These are phyloP conservation scores for Drosophila sulfurigaster DNA, from an alignment of 1,140 invertebrate species.

Conservation along the genomic window DNA sequence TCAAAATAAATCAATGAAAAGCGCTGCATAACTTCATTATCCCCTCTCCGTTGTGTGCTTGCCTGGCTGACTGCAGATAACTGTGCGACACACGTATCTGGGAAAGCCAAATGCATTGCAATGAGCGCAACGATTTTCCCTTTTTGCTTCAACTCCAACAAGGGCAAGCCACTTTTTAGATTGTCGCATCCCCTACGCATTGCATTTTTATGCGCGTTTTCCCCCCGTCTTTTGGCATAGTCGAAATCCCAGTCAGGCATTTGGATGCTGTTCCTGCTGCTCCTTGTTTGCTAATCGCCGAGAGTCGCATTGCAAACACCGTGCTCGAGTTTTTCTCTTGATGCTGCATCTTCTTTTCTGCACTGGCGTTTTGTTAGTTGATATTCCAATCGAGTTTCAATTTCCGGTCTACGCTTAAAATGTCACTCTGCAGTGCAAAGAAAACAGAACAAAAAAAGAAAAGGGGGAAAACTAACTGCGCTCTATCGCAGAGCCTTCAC, in stretches of 20 bases:
- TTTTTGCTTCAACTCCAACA: conserved; percentile 56
- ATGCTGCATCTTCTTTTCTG: conserved; percentile 8
- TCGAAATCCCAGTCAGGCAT: conserved; percentile 57
- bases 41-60: not conserved
- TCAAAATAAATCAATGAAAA: conserved; percentile 73
- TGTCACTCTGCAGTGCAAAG: not conserved
- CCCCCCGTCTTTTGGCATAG: not conserved
- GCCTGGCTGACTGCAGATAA: conserved; percentile 31
- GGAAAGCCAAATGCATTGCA: conserved; percentile 50
- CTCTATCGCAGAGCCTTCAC: not conserved
- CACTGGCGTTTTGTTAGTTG: conserved; percentile 48
- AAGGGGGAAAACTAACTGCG: not conserved
- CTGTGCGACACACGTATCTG: conserved; percentile 56
- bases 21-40: conserved; percentile 75
- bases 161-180: conserved; percentile 32
- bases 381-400: conserved; percentile 67
- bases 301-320: conserved; percentile 41
- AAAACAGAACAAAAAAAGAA: not conserved
- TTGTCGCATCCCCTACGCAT: conserved; percentile 42
- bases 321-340: conserved; percentile 3
- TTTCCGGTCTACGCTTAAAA: conserved; percentile 47
- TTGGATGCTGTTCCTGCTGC: conserved; percentile 27
- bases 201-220: conserved; percentile 65
- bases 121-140: conserved; percentile 58
- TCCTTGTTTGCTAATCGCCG: conserved; percentile 71